Evolutionary conservation across 2,797 vertebrate genomes (phyloP).

Genomic region (Crocodylus rhombifer): DNA sequence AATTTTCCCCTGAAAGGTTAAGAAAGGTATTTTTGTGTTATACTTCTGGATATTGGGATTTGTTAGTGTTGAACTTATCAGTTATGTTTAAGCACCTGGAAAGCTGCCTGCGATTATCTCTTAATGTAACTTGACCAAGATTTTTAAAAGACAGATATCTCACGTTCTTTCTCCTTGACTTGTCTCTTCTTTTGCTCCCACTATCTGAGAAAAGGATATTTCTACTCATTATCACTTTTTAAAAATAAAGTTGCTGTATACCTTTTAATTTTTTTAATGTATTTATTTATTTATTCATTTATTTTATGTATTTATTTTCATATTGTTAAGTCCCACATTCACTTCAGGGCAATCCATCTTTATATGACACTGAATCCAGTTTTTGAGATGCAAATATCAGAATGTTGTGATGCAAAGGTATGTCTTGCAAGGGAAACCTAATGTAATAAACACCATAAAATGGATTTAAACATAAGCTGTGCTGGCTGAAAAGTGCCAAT

Average conservation of each 20-base stretch:
- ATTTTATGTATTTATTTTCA: conserved; percentile 17
- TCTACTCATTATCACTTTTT: not conserved
- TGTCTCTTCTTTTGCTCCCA: not conserved
- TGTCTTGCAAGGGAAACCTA: not conserved
- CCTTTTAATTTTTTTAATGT: not conserved
- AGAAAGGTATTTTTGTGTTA: conserved; percentile 87
- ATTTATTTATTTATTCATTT: not conserved
- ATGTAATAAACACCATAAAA: not conserved
- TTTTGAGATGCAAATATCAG: not conserved
- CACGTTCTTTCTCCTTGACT: not conserved
- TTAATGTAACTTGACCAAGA: not conserved
- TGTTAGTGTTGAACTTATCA: not conserved
- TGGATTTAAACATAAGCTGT: not conserved
- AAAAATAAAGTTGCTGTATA: conserved; percentile 23
- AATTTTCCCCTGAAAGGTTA: conserved; percentile 97
- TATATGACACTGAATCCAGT: not conserved
- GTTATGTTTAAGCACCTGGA: not conserved
- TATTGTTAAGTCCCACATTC: not conserved
- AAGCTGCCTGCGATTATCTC: not conserved
- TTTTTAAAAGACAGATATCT: not conserved
- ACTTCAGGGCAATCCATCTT: not conserved
- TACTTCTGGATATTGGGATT: not conserved
- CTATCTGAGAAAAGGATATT: not conserved
- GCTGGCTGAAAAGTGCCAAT: not conserved
- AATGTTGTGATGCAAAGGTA: not conserved